Evolutionary conservation across 1,140 invertebrate genomes (phyloP), one percentile per base, ranked within the genome.

Genomic region (Sitophilus oryzae): DNA sequence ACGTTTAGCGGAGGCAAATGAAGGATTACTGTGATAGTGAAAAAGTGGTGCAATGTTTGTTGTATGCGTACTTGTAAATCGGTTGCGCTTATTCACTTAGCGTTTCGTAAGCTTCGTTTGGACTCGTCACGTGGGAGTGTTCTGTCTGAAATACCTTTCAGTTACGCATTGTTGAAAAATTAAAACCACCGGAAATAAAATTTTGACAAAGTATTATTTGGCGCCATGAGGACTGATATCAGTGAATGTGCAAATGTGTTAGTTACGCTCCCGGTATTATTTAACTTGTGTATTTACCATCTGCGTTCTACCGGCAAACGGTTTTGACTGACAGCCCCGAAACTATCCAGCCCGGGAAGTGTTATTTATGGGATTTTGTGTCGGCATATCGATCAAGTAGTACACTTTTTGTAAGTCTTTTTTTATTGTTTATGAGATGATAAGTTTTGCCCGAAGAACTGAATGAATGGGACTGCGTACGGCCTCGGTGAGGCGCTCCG

Each of bases 381-480:
- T 43, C 16, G 37, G 37, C 43, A 48, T 62, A 58, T 60, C 52
- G 57, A 58, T 61, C 57, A 62, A 62, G 53, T n/a, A n/a, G n/a
- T 58, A 41, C 51, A 37, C 47, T 52, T 47, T 51, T 51, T 46
- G n/a, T 47, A 25, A 47, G 15, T 43, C 6, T 30, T 49, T 50
- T 47, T 58, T 25, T 50, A 25, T 43, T 54, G 38, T 56, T 58
- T 56, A 46, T 55, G 53, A 55, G 49, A 57, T 66, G 60, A 58
- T 46, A 48, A 36, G 56, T 48, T 56, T 43, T 34, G 49, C 25
- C 46, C 40, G 47, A 58, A 73, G 68, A 69, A 69, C 76, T 77
- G 75, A 74, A 78, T 77, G 77, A 79, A 79, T 79, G 78, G 77
- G 77, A 79, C 73, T 79, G 73, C 77, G 76, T 68, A 72, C 70